Conservation (phyloP, 2,797 vertebrate genomes). For the Schizopygopsis pylzovi region DNA sequence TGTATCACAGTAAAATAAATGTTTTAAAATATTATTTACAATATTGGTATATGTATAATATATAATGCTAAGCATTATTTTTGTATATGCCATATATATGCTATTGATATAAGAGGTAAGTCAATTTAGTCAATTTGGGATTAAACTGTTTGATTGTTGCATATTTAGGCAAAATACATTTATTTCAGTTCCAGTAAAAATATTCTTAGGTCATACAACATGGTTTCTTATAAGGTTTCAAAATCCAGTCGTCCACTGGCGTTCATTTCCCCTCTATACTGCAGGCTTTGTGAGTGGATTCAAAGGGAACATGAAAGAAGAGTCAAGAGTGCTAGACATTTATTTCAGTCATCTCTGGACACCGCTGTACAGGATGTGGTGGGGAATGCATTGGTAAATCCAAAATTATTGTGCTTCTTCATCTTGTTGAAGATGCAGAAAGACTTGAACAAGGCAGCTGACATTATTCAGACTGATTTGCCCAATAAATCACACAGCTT, state of each 20-base stretch:
- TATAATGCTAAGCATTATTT: neutral
- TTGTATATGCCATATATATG: neutral
- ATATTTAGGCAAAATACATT: neutral
- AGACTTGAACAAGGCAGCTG: constrained; percentile 1
- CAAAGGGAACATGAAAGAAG: constrained; percentile 39
- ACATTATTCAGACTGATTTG: constrained; percentile 37
- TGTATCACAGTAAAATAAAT: neutral
- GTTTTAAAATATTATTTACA: neutral
- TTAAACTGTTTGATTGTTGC: neutral
- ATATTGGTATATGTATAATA: too few relatives aligned
- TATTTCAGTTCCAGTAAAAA: neutral
- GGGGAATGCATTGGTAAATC: constrained; percentile 23
- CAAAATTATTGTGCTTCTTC: constrained; percentile 42
- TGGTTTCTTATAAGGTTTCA: constrained; percentile 4
- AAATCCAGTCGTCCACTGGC: constrained; percentile 12
- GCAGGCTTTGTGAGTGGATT: constrained; percentile 41
- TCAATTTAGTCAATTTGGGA: neutral
- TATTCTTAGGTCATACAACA: constrained; percentile 16
- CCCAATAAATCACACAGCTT: constrained; percentile 12
- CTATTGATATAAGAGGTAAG: neutral
- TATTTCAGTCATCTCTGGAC: constrained; percentile 44
- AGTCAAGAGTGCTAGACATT: constrained; percentile 44
- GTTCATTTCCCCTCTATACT: constrained; percentile 22
- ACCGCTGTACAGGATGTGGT: constrained; percentile 12
- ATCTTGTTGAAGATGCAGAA: constrained; percentile 11